These are phyloP conservation scores for Cecidostiba fungosa DNA, from an alignment of 2,888 invertebrate species.

Conservation along the genomic window DNA sequence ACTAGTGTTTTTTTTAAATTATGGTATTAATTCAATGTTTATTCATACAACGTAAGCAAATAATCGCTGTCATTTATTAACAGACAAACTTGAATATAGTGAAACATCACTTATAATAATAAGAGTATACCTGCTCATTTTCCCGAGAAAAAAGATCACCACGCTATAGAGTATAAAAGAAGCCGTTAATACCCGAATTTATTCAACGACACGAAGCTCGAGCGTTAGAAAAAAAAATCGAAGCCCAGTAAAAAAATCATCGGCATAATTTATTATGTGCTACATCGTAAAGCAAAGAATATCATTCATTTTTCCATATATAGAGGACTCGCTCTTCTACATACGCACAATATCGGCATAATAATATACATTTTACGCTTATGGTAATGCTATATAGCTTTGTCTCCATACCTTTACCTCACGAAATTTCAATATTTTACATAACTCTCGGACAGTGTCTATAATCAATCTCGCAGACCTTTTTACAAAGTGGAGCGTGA, in stretches of 20 bases:
- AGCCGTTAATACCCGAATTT: background rate
- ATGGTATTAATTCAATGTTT: too few relatives aligned
- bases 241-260: constrained; percentile 26
- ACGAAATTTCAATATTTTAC: constrained; percentile 41
- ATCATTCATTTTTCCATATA: constrained; percentile 11
- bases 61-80: too few relatives aligned
- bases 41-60: too few relatives aligned
- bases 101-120: too few relatives aligned
- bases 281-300: constrained; percentile 20
- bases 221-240: background rate
- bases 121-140: background rate
- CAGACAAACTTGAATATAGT: too few relatives aligned
- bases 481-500: constrained; percentile 46
- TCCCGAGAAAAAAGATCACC: background rate
- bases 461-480: constrained; percentile 18
- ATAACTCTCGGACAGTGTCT: background rate
- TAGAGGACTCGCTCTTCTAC: background rate
- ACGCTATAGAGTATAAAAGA: background rate
- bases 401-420: background rate
- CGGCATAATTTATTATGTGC: constrained; percentile 18
- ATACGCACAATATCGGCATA: background rate
- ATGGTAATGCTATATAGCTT: background rate
- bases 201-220: background rate
- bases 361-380: constrained; percentile 18
- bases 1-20: too few relatives aligned